Percentiles rank a stretch among this genome's conserved stretches.
phyloP scores from a whole-genome alignment of 2,888 invertebrate species.

The Sphaerophoria taeniata region DNA sequence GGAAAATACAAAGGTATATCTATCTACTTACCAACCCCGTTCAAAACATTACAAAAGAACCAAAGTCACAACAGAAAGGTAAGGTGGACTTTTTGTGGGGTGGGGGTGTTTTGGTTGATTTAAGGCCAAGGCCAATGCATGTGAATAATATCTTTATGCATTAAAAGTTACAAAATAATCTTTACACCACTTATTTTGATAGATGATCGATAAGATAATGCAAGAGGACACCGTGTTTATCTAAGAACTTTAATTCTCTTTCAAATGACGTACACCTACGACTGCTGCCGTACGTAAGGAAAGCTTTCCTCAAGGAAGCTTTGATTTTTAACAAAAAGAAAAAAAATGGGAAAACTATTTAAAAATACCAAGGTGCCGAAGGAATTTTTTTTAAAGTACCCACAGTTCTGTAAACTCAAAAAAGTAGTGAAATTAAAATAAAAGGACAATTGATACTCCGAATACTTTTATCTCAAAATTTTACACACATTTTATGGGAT shows the following conservation, averaged over 20 bases:
- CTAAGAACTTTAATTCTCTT: constrained; percentile 13
- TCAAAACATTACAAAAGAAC: constrained; percentile 31
- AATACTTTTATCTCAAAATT: not conserved
- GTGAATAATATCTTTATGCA: constrained; percentile 27
- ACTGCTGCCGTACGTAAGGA: not conserved
- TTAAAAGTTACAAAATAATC: constrained; percentile 37
- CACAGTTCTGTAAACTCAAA: not conserved
- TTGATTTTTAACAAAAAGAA: not conserved
- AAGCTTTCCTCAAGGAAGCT: constrained; percentile 21
- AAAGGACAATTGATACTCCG: constrained; percentile 3
- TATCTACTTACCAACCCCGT: constrained; percentile 34
- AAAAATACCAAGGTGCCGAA: not conserved
- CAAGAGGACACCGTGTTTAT: constrained; percentile 22
- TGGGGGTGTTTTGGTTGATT: constrained; percentile 9
- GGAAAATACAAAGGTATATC: constrained; percentile 10
- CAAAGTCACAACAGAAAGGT: constrained; percentile 12
- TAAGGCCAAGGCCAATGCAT: constrained; percentile 52
- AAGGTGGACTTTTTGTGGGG: not conserved
- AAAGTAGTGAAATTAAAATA: not conserved
- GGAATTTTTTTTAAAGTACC: not conserved
- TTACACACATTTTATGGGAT: not conserved
- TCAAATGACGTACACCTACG: constrained; percentile 6
- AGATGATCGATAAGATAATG: constrained; percentile 39
- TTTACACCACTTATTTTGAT: constrained; percentile 38
- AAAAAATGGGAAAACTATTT: not conserved